Evolutionary conservation across 2,888 invertebrate species (phyloP), one percentile per base, ranked within the genome.

Genomic region (Octodonta nipae): DNA sequence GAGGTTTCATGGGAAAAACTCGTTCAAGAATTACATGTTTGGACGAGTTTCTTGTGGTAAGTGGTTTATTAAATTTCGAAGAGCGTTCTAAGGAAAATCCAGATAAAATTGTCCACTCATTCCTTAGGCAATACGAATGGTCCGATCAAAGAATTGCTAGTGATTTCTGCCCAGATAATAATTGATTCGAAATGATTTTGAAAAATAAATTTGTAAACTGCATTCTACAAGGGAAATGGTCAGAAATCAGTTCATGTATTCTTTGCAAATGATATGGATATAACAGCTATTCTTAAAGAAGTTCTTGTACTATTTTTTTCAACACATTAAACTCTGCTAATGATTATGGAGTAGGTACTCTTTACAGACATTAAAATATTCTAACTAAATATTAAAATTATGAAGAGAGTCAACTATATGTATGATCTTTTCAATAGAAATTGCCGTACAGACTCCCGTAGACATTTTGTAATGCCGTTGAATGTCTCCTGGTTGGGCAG

Each of bases 261-360:
- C 15, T 15, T 28, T 13, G 3, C 13, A 15, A 28, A 28, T 13
- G 29, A 15, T 26, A 26, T 7, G 26, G 10, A 10, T 11, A 15
- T 28, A 28, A 28, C 29, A 4, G 7, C 16, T 28, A n/a, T 28
- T 15, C 29, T 28, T 28, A 28, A n/a, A n/a, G 29, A 14, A 28
- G 2, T 28, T 28, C 29, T 14, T 28, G 29, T 10, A 28, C 15
- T 28, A 28, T 14, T 12, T 13, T 28, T 28, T 28, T 28, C 12
- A 8, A 15, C 13, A 13, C 3, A 27, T 27, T 11, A 27, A 27
- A 13, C 27, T 13, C 10, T 3, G 27, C 27, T 27, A 13, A 11
- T 27, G 12, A 27, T 27, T 4, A 11, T 27, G 10, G 27, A 27
- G 4, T 27, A 5, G 12, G 27, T 27, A 13, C 12, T 5, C n/a